phyloP scores from a whole-genome alignment of 2,113 vertebrate species.

The Poecile atricapillus region DNA sequence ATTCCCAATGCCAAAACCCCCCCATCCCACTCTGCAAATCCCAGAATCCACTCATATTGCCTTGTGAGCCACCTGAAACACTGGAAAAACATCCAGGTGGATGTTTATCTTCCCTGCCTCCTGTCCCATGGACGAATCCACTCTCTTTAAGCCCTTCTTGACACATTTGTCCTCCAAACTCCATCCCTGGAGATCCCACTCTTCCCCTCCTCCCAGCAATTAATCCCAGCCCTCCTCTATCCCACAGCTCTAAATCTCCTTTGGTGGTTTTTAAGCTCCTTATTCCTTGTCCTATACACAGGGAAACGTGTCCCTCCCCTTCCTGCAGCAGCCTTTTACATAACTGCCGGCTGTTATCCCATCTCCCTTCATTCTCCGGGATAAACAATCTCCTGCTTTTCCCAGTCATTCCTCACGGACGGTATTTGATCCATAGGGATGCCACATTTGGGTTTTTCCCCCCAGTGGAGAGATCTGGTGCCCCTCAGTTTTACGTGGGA shows the following conservation, averaged over 20 bases:
- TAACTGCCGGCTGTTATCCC: constrained; percentile 26
- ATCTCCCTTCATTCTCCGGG: neutral
- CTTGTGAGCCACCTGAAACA: neutral
- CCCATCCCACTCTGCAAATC: neutral
- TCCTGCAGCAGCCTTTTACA: constrained; percentile 23
- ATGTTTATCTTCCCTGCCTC: neutral
- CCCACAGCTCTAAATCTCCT: constrained; percentile 61
- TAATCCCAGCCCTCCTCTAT: constrained; percentile 54
- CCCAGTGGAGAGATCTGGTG: accelerated
- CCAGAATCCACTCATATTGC: accelerated
- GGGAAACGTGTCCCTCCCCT: constrained; percentile 48
- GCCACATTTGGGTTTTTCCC: neutral
- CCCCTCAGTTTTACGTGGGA: accelerated
- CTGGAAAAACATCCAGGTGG: neutral
- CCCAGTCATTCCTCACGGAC: neutral
- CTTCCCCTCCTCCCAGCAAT: neutral
- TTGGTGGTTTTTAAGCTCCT: constrained; percentile 53
- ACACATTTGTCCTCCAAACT: constrained; percentile 56
- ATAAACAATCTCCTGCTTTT: neutral
- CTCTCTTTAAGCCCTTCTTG: constrained; percentile 32
- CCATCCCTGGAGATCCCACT: neutral
- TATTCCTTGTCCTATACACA: constrained; percentile 57
- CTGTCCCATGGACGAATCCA: neutral
- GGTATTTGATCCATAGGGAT: neutral
- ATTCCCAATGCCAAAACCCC: accelerated